Base-by-base conservation (phyloP, 2,113 vertebrate genomes). In the Aplodontia rufa region DNA sequence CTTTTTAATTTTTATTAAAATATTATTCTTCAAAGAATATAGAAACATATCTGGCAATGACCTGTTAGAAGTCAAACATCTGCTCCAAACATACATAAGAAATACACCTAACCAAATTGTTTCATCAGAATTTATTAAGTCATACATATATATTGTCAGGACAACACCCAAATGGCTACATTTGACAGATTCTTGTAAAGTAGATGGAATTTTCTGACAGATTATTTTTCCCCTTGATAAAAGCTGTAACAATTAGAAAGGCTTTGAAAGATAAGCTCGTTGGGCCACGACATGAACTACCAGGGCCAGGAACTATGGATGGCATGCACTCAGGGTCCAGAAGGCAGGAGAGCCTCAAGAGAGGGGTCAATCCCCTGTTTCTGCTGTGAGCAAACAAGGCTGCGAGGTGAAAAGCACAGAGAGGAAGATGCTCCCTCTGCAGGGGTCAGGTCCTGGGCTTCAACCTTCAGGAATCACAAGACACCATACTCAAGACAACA, bases 1-100 rank as follows among this genome's bases (percentile, higher is more conserved):
- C 12, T 97, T 97, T 96, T 94, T 76, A 66, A 42, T 83, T 97
- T 98, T 98, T 98, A 98, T 98, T 98, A 98, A 98, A 98, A 98
- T 95, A 87, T 96, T 97, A 94, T 90, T 87, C 97, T 96, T 97
- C 88, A 97, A 93, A 95, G 89, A 92, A 58, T 92, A 96, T 95
- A 98, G 95, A 98, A 98, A 98, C 97, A 95, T 35, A 97, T 80
- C 85, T 94, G 75, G 35, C 49, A 69, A 89, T 66, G 91, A 97
- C 81, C 75, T 91, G 94, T 87, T 72, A 19, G 90, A 97, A 97
- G 81, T 85, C 94, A 96, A 75, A 90, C 85, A 94, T 88, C 80
- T 84, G 51, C 83, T 97, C 96, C 92, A 96, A 82, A 91, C 68
- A 64, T 16, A 66, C 80, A 47, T 90, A 89, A 98, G 96, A 85